Evolutionary conservation across 2,888 invertebrate genomes (phyloP).

Genomic region (Eurytoma californica): DNA sequence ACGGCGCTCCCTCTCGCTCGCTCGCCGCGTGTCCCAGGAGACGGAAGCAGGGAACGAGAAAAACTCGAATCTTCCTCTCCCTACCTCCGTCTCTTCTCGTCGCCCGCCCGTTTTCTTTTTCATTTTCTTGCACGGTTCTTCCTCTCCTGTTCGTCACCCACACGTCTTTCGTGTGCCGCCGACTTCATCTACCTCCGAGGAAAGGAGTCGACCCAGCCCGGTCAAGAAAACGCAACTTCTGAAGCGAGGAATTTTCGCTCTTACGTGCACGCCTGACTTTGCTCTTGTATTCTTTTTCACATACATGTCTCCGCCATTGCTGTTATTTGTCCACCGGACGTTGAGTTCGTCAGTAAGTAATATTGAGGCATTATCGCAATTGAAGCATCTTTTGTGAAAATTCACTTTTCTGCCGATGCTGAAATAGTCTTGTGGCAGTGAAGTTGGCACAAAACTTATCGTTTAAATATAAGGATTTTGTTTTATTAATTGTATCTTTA

Average conservation of each 20-base stretch:
- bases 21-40: conserved; percentile 69
- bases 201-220: conserved; percentile 45
- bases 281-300: background rate
- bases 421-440: too few relatives aligned
- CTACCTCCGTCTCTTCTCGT: conserved; percentile 23
- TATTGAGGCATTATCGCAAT: too few relatives aligned
- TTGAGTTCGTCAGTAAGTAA: too few relatives aligned
- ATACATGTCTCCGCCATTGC: too few relatives aligned
- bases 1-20: conserved; percentile 48
- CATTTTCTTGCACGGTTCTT: conserved; percentile 52
- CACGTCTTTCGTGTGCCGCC: conserved; percentile 76
- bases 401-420: too few relatives aligned
- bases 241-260: conserved; percentile 68
- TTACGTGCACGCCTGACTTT: conserved; percentile 10
- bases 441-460: too few relatives aligned
- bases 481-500: too few relatives aligned
- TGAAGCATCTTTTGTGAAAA: too few relatives aligned
- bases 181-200: conserved; percentile 67
- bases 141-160: conserved; percentile 78
- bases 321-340: background rate
- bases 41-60: conserved; percentile 70
- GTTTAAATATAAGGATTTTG: too few relatives aligned
- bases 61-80: conserved; percentile 59
- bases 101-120: conserved; percentile 28
- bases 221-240: conserved; percentile 68